phyloP scores from a whole-genome alignment of 2,888 invertebrate genomes.

The Aspidiotus destructor region DNA sequence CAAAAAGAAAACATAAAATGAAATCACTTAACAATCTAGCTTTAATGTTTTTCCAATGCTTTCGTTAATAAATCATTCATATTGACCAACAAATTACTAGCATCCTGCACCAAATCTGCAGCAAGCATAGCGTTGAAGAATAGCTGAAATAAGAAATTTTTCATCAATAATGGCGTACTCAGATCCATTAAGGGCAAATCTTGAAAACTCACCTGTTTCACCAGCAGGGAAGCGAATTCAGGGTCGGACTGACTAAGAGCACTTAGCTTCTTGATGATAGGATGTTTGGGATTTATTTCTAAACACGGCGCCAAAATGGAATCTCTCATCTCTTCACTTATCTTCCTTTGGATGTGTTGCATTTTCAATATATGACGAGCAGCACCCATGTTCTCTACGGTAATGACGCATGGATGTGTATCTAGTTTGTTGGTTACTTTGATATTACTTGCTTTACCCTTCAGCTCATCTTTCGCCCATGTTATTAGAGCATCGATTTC shows the following conservation, averaged over 20 bases:
- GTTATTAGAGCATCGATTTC: constrained; percentile 69
- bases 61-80: constrained; percentile 77
- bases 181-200: not conserved
- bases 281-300: constrained; percentile 91
- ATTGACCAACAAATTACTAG: constrained; percentile 68
- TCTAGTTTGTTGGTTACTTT: constrained; percentile 75
- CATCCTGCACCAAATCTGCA: constrained; percentile 87
- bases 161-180: not conserved
- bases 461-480: constrained; percentile 66
- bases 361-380: constrained; percentile 90
- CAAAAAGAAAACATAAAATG: no score
- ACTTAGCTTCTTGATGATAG: constrained; percentile 78
- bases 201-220: constrained; percentile 58
- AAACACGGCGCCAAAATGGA: constrained; percentile 80
- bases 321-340: constrained; percentile 75
- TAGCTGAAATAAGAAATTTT: constrained; percentile 48
- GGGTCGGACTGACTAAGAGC: constrained; percentile 63
- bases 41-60: constrained; percentile 65
- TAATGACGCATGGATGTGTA: constrained; percentile 86
- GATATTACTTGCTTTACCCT: constrained; percentile 71
- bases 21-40: not conserved
- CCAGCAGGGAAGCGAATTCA: constrained; percentile 70
- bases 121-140: constrained; percentile 92
- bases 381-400: constrained; percentile 93
- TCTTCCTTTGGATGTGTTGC: constrained; percentile 56